Conservation (phyloP, 2,888 invertebrate genomes). For the Fissipunctia ypsillon region DNA sequence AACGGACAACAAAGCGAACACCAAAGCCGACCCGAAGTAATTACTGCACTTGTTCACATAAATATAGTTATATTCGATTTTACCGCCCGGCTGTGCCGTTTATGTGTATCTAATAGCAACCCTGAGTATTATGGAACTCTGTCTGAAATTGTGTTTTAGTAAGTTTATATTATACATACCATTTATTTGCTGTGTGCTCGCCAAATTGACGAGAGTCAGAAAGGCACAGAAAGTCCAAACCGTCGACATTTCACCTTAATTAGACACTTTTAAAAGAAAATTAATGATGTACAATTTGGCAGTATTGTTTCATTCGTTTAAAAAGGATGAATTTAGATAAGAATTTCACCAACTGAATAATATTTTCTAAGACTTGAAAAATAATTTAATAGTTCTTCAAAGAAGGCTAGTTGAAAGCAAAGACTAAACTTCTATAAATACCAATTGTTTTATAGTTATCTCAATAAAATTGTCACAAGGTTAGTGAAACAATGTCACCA, state of each 20-base stretch:
- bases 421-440: background rate
- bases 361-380: background rate
- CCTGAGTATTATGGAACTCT: background rate
- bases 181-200: conserved; percentile 30
- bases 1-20: too few relatives aligned
- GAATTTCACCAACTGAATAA: background rate
- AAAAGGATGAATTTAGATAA: background rate
- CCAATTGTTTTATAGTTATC: background rate
- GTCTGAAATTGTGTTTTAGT: background rate
- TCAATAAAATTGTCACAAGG: conserved; percentile 23
- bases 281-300: background rate
- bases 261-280: background rate
- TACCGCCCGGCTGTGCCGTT: too few relatives aligned
- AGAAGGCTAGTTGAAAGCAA: background rate
- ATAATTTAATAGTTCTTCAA: background rate
- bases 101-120: too few relatives aligned
- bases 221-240: conserved; percentile 16
- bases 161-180: conserved; percentile 10
- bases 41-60: too few relatives aligned
- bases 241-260: background rate
- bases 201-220: conserved; percentile 8
- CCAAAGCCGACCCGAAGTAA: too few relatives aligned
- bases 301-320: background rate
- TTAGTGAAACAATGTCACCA: conserved; percentile 1
- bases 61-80: too few relatives aligned